phyloP scores from a whole-genome alignment of 1,140 invertebrate genomes.

The Euschistus heros region DNA sequence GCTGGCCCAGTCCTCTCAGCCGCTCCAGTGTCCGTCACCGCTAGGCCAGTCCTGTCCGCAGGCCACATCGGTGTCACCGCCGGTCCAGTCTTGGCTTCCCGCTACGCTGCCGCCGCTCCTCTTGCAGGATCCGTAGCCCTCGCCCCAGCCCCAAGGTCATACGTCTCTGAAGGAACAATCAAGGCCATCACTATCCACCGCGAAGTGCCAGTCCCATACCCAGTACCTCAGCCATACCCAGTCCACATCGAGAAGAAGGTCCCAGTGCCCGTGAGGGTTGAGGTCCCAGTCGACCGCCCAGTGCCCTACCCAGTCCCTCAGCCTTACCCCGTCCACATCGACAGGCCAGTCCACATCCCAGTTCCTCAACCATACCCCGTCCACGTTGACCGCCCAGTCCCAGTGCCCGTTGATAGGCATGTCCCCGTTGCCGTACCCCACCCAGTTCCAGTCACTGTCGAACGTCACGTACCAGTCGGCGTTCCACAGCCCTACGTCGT shows the following conservation, averaged over 20 bases:
- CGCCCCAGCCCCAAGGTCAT: constrained; percentile 23
- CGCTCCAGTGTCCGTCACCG: not conserved
- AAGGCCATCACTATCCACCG: constrained; percentile 39
- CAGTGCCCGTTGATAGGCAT: constrained; percentile 34
- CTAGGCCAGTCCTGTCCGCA: not conserved
- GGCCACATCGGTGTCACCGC: not conserved
- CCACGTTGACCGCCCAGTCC: constrained; percentile 34
- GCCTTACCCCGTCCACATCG: constrained; percentile 45
- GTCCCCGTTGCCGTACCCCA: constrained; percentile 28
- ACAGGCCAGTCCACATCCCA: constrained; percentile 47
- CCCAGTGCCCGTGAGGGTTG: constrained; percentile 53
- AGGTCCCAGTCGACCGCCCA: constrained; percentile 46
- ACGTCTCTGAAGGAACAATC: constrained; percentile 34
- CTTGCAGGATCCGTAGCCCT: not conserved
- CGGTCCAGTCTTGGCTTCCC: not conserved
- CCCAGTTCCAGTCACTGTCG: constrained; percentile 35
- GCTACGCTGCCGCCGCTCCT: not conserved
- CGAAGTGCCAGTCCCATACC: constrained; percentile 43
- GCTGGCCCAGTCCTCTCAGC: not conserved
- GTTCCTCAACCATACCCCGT: constrained; percentile 41
- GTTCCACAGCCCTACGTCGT: constrained; percentile 29
- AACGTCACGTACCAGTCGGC: constrained; percentile 50
- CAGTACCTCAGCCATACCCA: constrained; percentile 44
- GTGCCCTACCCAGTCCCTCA: constrained; percentile 41
- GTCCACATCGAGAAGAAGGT: constrained; percentile 33